phyloP scores from a whole-genome alignment of 2,888 invertebrate genomes.

The Marasmarcha lunaedactyla region DNA sequence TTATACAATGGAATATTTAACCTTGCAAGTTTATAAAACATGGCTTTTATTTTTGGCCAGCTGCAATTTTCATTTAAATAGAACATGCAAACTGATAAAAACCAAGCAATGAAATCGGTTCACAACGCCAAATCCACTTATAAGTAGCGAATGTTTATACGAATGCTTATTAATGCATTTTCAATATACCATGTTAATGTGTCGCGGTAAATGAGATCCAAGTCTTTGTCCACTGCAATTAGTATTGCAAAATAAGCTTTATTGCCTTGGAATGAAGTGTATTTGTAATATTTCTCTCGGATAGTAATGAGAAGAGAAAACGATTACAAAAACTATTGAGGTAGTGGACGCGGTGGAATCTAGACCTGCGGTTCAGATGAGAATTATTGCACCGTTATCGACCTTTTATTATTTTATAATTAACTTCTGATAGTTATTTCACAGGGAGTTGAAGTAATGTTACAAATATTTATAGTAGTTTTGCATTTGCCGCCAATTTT shows the following conservation, averaged over 20 bases:
- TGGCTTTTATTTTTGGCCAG: no score
- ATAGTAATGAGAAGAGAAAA: slow-evolving; percentile 33
- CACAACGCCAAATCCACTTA: no score
- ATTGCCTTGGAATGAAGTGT: neutral
- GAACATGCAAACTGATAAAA: no score
- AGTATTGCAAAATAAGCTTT: neutral
- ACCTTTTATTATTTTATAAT: slow-evolving; percentile 3
- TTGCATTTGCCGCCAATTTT: no score
- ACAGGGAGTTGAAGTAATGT: no score
- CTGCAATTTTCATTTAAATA: no score
- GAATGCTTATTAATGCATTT: neutral
- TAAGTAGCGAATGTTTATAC: no score
- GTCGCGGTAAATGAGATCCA: neutral
- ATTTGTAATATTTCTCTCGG: neutral
- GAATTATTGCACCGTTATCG: slow-evolving; percentile 23
- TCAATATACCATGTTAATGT: neutral
- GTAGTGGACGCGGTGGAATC: slow-evolving; percentile 36
- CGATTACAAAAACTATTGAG: slow-evolving; percentile 45
- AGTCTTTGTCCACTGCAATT: neutral
- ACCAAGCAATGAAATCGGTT: no score
- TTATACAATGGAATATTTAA: neutral
- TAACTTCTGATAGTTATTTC: neutral
- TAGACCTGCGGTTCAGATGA: slow-evolving; percentile 26
- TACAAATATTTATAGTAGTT: no score
- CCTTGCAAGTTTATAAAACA: neutral